Evolutionary conservation across 2,113 vertebrate genomes (phyloP).

Genomic region (Ceratotherium simum): DNA sequence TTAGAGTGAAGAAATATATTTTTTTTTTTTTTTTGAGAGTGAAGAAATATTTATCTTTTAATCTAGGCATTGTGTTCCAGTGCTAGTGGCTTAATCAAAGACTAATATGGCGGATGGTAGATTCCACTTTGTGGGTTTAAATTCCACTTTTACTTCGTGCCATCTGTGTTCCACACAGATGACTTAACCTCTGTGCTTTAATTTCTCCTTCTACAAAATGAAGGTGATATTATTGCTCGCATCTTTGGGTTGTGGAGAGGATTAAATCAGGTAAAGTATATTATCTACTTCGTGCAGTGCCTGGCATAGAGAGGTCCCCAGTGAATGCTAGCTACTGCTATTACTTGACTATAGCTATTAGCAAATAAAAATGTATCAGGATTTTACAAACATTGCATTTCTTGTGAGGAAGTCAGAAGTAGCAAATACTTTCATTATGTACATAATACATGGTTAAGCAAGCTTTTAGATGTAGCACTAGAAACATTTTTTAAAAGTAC

Average conservation of each 20-base stretch:
- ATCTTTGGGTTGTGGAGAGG: not conserved
- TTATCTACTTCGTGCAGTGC: not conserved
- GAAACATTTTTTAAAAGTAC: not conserved
- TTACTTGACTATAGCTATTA: not conserved
- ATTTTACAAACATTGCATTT: not conserved
- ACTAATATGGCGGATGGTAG: not conserved
- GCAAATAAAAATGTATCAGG: not conserved
- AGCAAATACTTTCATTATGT: conserved; percentile 51
- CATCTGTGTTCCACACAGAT: not conserved
- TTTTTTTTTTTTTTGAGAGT: no score
- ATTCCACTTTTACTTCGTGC: not conserved
- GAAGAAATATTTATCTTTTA: not conserved
- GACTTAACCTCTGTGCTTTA: not conserved
- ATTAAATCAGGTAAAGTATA: not conserved
- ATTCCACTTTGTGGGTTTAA: not conserved
- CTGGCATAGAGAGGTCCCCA: not conserved
- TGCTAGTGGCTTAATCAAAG: not conserved
- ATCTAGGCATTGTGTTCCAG: not conserved
- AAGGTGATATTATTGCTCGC: not conserved
- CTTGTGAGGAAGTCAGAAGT: not conserved
- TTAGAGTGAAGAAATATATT: not conserved
- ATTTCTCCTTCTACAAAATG: not conserved
- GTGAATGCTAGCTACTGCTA: not conserved
- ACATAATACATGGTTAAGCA: not conserved
- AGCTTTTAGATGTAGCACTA: not conserved